These are phyloP conservation scores for Crotophaga sulcirostris DNA, from an alignment of 2,113 vertebrate species.

Conservation along the genomic window DNA sequence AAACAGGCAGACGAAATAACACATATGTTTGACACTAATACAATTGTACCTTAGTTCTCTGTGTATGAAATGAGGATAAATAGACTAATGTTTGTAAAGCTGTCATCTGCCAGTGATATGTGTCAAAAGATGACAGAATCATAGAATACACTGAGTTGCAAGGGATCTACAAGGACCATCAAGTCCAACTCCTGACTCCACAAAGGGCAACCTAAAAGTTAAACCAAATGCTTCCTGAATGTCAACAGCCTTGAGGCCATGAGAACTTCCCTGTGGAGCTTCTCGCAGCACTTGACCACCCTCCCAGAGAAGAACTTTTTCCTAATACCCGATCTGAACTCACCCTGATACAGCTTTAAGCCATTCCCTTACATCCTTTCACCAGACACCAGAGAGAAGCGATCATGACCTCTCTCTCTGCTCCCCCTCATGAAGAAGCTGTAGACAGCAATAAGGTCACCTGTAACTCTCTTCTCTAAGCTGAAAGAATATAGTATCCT, in stretches of 20 bases:
- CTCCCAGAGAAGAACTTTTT: not conserved
- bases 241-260: not conserved
- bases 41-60: not conserved
- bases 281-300: not conserved
- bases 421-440: not conserved
- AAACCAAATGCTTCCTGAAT: not conserved
- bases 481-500: not conserved
- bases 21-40: not conserved
- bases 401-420: not conserved
- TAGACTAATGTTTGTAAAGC: not conserved
- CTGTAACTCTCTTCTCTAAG: not conserved
- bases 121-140: not conserved
- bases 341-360: not conserved
- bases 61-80: not conserved
- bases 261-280: not conserved
- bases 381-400: not conserved
- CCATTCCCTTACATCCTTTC: not conserved
- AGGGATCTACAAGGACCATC: not conserved
- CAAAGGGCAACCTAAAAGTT: not conserved
- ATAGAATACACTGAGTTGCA: not conserved
- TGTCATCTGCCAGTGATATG: not conserved
- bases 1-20: not conserved
- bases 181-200: not conserved
- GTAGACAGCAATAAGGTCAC: not conserved
- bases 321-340: not conserved